These are phyloP conservation scores for Fistularia commersonii DNA, from an alignment of 2,797 vertebrate genomes.

Conservation along the genomic window DNA sequence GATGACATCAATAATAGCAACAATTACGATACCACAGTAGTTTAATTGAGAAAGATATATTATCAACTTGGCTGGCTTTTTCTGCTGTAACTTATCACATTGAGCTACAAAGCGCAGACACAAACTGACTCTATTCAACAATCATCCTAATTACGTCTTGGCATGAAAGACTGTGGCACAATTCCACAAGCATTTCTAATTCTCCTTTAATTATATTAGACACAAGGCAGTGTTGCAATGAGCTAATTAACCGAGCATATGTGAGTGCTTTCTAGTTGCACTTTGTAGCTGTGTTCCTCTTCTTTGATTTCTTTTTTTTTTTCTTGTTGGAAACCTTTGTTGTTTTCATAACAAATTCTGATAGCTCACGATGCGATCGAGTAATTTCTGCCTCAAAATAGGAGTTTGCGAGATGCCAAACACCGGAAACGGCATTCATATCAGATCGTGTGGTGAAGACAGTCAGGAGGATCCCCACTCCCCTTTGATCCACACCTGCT, in stretches of 20 bases:
- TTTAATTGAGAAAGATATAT: conserved; percentile 17
- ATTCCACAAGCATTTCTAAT: conserved; percentile 18
- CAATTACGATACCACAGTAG: conserved; percentile 9
- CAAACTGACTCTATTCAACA: conserved; percentile 46
- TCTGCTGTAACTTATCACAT: conserved; percentile 23
- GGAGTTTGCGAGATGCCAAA: too few relatives aligned
- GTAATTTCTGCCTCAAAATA: too few relatives aligned
- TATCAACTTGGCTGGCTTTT: conserved; percentile 19
- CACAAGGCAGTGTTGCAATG: conserved; percentile 11
- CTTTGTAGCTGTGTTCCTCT: conserved; percentile 22
- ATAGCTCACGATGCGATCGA: too few relatives aligned
- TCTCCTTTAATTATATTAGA: conserved; percentile 16
- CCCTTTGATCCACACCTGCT: conserved; percentile 40
- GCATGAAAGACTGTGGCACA: conserved; percentile 31
- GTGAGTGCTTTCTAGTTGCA: conserved; percentile 19
- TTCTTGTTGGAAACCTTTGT: too few relatives aligned
- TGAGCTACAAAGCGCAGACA: conserved; percentile 10
- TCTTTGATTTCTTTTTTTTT: conserved; percentile 14
- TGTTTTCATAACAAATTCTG: too few relatives aligned
- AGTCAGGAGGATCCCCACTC: not conserved
- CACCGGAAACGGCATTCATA: too few relatives aligned
- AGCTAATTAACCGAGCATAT: conserved; percentile 16
- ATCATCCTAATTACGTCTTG: conserved; percentile 56
- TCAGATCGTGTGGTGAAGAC: too few relatives aligned
- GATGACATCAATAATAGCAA: conserved; percentile 20